These are phyloP conservation scores for Phengaris alcon DNA, from an alignment of 2,888 invertebrate genomes.

Conservation along the genomic window DNA sequence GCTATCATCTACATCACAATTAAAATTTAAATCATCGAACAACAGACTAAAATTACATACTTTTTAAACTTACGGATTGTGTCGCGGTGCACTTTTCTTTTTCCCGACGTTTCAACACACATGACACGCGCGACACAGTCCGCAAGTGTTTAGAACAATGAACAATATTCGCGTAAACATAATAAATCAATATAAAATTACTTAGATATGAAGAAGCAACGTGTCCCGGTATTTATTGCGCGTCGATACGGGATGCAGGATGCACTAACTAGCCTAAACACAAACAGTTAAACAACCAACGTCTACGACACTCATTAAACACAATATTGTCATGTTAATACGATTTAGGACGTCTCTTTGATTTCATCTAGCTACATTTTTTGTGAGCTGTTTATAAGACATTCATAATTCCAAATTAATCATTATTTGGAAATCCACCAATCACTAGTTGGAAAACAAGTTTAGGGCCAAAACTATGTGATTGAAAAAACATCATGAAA, in stretches of 20 bases:
- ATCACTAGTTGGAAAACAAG: too few species aligned
- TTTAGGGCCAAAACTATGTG: too few species aligned
- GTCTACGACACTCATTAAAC: constrained; percentile 44
- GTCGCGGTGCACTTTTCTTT: too few species aligned
- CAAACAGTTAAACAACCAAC: neutral
- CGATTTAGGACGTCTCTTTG: constrained; percentile 69
- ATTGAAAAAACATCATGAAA: too few species aligned
- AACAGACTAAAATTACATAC: neutral
- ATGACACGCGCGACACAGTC: too few species aligned
- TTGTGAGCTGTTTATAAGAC: neutral
- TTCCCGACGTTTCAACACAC: too few species aligned
- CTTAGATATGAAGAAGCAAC: neutral
- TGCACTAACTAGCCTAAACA: constrained; percentile 6
- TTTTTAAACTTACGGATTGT: too few species aligned
- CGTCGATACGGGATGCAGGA: constrained; percentile 1
- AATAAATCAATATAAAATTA: too few species aligned
- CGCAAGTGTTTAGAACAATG: too few species aligned
- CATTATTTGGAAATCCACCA: too few species aligned
- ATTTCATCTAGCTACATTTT: constrained; percentile 63
- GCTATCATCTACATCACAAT: neutral
- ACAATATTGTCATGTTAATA: constrained; percentile 69
- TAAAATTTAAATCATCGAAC: constrained; percentile 10
- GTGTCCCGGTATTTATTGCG: neutral
- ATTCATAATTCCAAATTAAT: too few species aligned
- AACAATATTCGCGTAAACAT: too few species aligned